A percentile compares a stretch with the other conserved stretches of the same genome.
Evolutionary conservation across 2,113 vertebrate species (phyloP).

Genomic region (Oryzias melastigma): DNA sequence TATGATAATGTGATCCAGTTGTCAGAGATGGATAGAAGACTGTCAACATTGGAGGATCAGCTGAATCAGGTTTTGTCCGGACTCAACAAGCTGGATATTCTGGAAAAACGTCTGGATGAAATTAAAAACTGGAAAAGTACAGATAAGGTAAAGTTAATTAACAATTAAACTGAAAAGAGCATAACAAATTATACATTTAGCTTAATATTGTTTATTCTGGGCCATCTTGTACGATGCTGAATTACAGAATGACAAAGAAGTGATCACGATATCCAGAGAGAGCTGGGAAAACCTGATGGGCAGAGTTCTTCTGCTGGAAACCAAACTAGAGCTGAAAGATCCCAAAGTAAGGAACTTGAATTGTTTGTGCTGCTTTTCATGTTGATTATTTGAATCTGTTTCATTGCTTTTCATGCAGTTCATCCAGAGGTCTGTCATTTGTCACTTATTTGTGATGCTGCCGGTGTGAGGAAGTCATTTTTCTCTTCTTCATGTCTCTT

Average conservation of each 20-base stretch:
- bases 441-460: too few relatives aligned
- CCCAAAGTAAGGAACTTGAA: constrained; percentile 39
- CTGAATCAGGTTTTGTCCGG: constrained; percentile 67
- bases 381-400: not conserved
- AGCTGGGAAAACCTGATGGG: constrained; percentile 87
- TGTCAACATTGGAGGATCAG: constrained; percentile 73
- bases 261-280: constrained; percentile 70
- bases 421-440: too few relatives aligned
- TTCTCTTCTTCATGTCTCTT: too few relatives aligned
- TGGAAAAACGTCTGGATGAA: constrained; percentile 78
- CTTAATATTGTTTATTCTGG: too few relatives aligned
- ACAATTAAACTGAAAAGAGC: not conserved
- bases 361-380: not conserved
- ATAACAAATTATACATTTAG: not conserved
- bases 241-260: constrained; percentile 29
- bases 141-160: constrained; percentile 16
- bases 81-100: constrained; percentile 73
- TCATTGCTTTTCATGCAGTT: not conserved
- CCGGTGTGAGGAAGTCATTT: too few relatives aligned
- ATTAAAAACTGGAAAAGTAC: constrained; percentile 68
- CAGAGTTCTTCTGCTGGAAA: constrained; percentile 88
- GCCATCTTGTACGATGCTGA: not conserved
- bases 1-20: constrained; percentile 45
- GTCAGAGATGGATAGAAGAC: constrained; percentile 55
- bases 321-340: constrained; percentile 76